Base-by-base conservation (phyloP, 2,888 invertebrate genomes). In the Polyploca ridens region DNA sequence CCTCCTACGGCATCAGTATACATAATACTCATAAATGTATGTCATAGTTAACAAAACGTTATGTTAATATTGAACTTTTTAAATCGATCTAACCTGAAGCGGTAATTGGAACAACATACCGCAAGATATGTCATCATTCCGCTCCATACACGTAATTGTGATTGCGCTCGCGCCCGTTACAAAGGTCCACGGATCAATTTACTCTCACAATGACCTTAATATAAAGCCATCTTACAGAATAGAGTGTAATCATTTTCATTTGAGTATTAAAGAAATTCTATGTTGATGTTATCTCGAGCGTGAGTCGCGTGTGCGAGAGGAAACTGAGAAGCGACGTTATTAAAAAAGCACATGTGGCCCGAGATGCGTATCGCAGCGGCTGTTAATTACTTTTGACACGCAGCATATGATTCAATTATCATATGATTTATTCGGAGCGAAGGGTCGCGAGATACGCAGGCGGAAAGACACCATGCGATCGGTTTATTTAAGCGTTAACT, bases 321-420 rank as follows among this genome's bases (percentile, higher is more conserved):
- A 90, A 90, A 84, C 87, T 78, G 88, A 87, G 89, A 84, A 70
- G 87, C 83, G 88, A 89, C 82, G 81, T 89, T 91, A 91, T 93
- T 92, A 93, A 93, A 93, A 93, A 93, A 87, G 87, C 93, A 93
- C 93, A 94, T 93, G 93, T 91, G 91, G 84, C 83, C 74, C 83
- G 85, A 91, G 93, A 93, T 94, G 91, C 83, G 89, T 94, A 94
- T 93, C 93, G 89, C 93, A 91, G 88, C 85, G 86, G 83, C 85
- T 89, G 92, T 93, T 94, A 93, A 94, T 93, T 93, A 91, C 93
- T 90, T 93, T 85, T 93, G 93, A 94, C 94, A 91, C 86, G 91
- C 91, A 89, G 93, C 94, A 93, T 93, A 94, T 93, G 93, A 94
- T 94, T 94, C 93, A 94, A 94, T 94, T 94, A 94, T 90, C 90